Evolutionary conservation across 2,113 vertebrate species (phyloP), one percentile per base, ranked within the genome.

Genomic region (Arothron firmamentum): DNA sequence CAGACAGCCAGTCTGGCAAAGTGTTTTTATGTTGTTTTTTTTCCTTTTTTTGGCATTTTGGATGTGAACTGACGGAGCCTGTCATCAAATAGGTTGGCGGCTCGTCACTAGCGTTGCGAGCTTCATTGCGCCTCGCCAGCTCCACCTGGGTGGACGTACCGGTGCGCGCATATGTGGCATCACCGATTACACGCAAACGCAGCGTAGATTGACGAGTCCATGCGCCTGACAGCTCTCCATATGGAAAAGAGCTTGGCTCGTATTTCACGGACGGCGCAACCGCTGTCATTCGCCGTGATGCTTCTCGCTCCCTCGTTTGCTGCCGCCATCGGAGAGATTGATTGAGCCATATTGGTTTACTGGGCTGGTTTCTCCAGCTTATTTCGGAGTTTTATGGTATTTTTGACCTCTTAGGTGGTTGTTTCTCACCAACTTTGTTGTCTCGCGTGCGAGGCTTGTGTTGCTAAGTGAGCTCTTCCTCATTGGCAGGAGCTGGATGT

Each of bases 231-330:
- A 72, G 76, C 16, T 54, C 63, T 81, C 80, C 85, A 89, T 82
- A 88, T 85, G 83, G 80, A 67, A 74, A 88, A 79, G 61, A 61
- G 71, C 73, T 88, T 67, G 75, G 54, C 75, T 74, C 76, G 79
- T 80, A 49, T 87, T 86, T 84, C 80, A 56, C 66, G 15, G 28
- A 21, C 38, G 6, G 56, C 72, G 75, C 81, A 84, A 87, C 71
- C 59, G 66, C 67, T 58, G 31, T 64, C 50, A 12, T 50, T 21
- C 21, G 2, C 63, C 28, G 25, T 10, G 34, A 59, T 6, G 67
- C 56, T 55, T 17, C 62, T 20, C 10, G 18, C 45, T 57, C 49
- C 1, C 66, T 59, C n/a, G n/a, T n/a, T n/a, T n/a, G n/a, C n/a
- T n/a, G n/a, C n/a, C n/a, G n/a, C n/a, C n/a, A n/a, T n/a, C n/a